Percentiles rank a stretch among this genome's conserved stretches.
These are phyloP conservation scores for Sarcophaga carnaria DNA, from an alignment of 2,888 invertebrate species.

Conservation along the genomic window DNA sequence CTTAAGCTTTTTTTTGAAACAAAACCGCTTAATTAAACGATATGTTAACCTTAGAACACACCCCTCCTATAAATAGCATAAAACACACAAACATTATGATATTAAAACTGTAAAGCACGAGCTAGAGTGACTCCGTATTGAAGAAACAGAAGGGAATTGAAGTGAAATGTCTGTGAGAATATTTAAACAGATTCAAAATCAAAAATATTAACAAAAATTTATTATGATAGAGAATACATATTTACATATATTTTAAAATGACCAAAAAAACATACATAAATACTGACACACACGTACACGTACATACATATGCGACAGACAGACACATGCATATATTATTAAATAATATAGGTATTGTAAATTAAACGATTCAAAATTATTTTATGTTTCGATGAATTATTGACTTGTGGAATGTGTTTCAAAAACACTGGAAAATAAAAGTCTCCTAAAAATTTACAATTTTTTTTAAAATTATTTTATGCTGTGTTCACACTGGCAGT, in stretches of 20 bases:
- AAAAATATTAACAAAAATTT: slow-evolving; percentile 9
- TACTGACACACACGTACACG: neutral
- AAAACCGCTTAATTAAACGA: slow-evolving; percentile 36
- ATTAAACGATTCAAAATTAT: slow-evolving; percentile 28
- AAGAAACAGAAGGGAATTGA: slow-evolving; percentile 9
- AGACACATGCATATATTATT: slow-evolving; percentile 32
- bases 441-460: neutral
- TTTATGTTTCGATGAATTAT: slow-evolving; percentile 16
- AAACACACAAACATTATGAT: neutral
- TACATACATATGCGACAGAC: neutral
- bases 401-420: slow-evolving; percentile 15
- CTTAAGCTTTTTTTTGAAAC: slow-evolving; percentile 30
- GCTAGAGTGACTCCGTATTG: slow-evolving; percentile 48
- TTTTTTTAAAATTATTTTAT: neutral
- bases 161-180: slow-evolving; percentile 21
- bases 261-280: neutral
- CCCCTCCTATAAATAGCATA: neutral
- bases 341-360: slow-evolving; percentile 56
- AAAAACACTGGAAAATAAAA: slow-evolving; percentile 33
- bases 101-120: neutral
- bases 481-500: slow-evolving; percentile 25
- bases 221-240: neutral
- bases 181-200: slow-evolving; percentile 3
- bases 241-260: slow-evolving; percentile 7
- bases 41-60: slow-evolving; percentile 14